Conservation (phyloP, 2,888 invertebrate species). For the Ypsolopha sequella region DNA sequence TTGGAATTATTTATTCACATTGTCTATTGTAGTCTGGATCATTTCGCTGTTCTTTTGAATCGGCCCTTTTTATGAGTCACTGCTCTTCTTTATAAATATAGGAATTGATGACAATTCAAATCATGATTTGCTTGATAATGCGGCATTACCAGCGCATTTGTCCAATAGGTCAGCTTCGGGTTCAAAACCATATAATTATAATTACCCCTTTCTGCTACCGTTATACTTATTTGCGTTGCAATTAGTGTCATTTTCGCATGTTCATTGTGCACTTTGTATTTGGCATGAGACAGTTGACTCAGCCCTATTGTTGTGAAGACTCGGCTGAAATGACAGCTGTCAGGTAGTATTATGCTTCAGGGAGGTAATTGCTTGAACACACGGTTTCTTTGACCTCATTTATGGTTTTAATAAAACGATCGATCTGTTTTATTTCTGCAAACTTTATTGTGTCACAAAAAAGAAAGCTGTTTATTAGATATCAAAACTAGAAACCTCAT, state of each 20-base stretch:
- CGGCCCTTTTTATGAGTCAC: not conserved
- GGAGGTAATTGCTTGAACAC: not conserved
- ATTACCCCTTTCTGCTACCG: not conserved
- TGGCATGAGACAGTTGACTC: conserved; percentile 20
- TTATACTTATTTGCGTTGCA: not conserved
- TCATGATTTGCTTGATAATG: not conserved
- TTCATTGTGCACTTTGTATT: not conserved
- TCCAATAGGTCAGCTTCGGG: not conserved
- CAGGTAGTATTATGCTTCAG: conserved; percentile 9
- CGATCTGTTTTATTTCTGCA: not conserved
- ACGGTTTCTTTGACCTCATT: not conserved
- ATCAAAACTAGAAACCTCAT: no score
- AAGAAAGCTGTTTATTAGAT: no score
- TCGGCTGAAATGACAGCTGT: conserved; percentile 22
- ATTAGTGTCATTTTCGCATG: not conserved
- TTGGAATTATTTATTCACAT: no score
- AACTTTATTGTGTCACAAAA: no score
- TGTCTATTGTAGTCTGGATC: no score
- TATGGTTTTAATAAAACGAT: not conserved
- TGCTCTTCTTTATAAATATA: not conserved
- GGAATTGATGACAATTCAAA: not conserved
- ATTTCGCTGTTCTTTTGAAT: no score
- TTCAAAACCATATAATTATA: not conserved
- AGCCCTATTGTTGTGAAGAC: conserved; percentile 28
- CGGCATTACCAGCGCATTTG: not conserved